phyloP scores from a whole-genome alignment of 2,888 invertebrate genomes.

The Oligia fasciuncula region DNA sequence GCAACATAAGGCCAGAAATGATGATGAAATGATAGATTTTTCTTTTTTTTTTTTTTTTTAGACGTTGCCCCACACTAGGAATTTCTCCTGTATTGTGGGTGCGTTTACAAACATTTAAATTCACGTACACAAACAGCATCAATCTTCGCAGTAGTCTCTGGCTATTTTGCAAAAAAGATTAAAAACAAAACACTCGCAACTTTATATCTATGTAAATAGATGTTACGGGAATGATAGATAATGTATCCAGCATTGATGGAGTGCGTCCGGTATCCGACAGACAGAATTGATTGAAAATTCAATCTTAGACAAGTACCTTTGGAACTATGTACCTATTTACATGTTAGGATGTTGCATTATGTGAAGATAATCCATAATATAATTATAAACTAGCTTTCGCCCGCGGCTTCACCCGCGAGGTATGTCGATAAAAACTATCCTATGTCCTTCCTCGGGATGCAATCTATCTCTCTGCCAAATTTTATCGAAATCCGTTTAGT shows the following conservation, averaged over 20 bases:
- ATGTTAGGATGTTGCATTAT: slow-evolving; percentile 7
- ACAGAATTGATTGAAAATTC: slow-evolving; percentile 44
- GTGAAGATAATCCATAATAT: neutral
- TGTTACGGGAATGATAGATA: slow-evolving; percentile 45
- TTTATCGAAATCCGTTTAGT: no score
- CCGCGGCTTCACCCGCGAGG: no score
- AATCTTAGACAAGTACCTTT: slow-evolving; percentile 16
- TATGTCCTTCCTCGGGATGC: no score
- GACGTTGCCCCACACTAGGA: no score
- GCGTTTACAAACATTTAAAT: no score
- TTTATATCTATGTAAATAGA: slow-evolving; percentile 21
- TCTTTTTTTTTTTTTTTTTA: no score
- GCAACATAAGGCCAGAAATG: neutral
- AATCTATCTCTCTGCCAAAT: no score
- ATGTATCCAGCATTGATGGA: slow-evolving; percentile 40
- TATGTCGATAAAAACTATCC: no score
- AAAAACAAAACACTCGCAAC: slow-evolving; percentile 4
- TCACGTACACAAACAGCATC: no score
- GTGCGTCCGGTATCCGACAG: slow-evolving; percentile 36
- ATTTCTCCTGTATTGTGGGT: no score
- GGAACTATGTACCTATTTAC: neutral
- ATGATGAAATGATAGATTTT: no score
- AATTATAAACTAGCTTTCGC: neutral
- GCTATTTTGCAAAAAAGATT: slow-evolving; percentile 26
- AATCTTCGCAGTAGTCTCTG: neutral